phyloP scores from a whole-genome alignment of 2,113 vertebrate species.

The Excalfactoria chinensis region DNA sequence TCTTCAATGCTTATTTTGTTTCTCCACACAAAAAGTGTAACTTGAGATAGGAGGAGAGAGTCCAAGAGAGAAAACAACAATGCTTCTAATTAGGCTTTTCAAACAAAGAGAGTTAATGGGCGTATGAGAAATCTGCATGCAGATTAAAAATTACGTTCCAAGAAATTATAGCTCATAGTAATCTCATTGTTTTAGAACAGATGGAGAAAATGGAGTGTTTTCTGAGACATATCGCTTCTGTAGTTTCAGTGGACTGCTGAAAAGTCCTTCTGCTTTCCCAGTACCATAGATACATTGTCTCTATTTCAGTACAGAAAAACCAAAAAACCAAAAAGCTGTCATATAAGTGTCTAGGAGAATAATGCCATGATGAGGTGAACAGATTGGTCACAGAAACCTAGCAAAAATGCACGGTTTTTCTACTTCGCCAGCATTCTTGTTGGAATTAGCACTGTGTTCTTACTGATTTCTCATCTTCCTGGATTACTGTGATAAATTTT shows the following conservation, averaged over 20 bases:
- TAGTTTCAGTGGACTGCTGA: background rate
- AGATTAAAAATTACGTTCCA: background rate
- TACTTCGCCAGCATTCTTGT: fast-evolving
- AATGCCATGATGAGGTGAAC: background rate
- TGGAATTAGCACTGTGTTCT: background rate
- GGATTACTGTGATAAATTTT: background rate
- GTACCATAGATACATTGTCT: background rate
- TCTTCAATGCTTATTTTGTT: background rate
- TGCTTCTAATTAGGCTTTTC: background rate
- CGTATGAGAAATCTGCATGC: background rate
- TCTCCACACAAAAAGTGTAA: background rate
- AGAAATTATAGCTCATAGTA: background rate
- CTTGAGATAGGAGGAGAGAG: background rate
- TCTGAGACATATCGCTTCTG: background rate
- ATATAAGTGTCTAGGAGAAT: background rate
- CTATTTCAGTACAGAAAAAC: background rate
- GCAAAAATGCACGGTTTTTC: background rate
- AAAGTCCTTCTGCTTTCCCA: background rate
- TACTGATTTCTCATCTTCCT: background rate
- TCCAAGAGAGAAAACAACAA: background rate
- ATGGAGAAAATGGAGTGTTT: background rate
- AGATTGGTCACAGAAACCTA: background rate
- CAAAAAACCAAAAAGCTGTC: background rate
- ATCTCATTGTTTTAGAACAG: background rate
- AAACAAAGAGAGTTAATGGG: background rate